Base-by-base conservation (phyloP, 2,797 vertebrate genomes). In the Tapera naevia region DNA sequence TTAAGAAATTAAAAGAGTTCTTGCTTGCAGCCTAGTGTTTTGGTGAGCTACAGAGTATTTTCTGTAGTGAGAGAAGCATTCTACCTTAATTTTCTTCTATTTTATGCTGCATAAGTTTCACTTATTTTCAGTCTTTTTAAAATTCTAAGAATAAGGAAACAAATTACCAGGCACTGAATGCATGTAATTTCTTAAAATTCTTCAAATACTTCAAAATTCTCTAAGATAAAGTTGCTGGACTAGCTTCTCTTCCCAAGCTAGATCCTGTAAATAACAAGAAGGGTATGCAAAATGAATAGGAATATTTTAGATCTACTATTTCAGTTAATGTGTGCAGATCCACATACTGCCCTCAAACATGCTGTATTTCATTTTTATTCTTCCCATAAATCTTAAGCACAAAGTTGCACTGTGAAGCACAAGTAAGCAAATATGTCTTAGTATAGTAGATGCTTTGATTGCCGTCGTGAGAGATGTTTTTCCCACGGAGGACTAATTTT, bases 371-470 rank as follows among this genome's bases (percentile, higher is more conserved):
- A 91, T 89, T 93, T 96, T 95, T 80, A 95, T 82, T 89, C 50
- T 64, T 80, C 33, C 41, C 13, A 71, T 94, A 92, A 95, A 95
- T 95, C 53, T 89, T 65, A 80, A 64, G 64, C 32, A 66, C 74
- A 88, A 94, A 91, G 37, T 84, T 90, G 78, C 84, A 86, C 71
- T 61, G 60, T 82, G 74, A 96, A 93, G 74, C 95, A 82, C 60
- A 85, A 91, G 74, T 85, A 95, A 95, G 93, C 90, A 95, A 92
- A 95, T 95, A 93, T 3, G 4, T 95, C 88, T 95, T 93, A 45
- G 64, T 67, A 50, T 46, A 93, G 78, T 67, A 80, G 90, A 73
- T 87, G 45, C 28, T 76, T 78, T 94, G 86, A 92, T 64, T 94
- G 86, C 30, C 0, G 0, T 91, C 84, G 46, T 87, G 93, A 91